Evolutionary conservation across 1,140 invertebrate species (phyloP).

Genomic region (Zaprionus nigranus): DNA sequence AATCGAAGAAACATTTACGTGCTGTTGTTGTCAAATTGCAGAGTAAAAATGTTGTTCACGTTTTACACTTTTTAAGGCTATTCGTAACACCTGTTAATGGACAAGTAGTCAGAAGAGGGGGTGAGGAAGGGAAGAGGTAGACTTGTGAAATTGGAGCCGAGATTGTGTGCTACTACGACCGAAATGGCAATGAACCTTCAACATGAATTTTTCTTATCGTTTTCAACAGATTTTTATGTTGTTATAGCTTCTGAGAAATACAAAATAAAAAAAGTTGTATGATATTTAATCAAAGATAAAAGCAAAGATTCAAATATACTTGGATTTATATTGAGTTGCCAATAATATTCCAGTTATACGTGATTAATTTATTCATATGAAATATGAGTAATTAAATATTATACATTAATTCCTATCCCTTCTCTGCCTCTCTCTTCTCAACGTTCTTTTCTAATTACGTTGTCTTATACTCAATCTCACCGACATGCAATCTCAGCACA

Average conservation of each 20-base stretch:
- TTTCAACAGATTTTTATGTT: constrained; percentile 3
- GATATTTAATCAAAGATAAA: not conserved
- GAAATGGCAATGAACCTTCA: constrained; percentile 31
- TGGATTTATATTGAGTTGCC: not conserved
- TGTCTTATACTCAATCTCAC: constrained; percentile 16
- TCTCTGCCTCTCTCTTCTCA: not conserved
- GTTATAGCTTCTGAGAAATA: constrained; percentile 12
- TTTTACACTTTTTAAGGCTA: constrained; percentile 14
- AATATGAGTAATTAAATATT: no score
- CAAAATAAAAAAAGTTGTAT: not conserved
- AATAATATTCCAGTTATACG: not conserved
- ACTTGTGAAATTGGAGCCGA: constrained; percentile 8
- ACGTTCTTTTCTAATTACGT: not conserved
- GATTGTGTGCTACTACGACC: not conserved
- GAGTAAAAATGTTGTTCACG: constrained; percentile 8
- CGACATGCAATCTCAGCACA: not conserved
- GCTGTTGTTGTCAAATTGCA: constrained; percentile 17
- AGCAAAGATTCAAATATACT: not conserved
- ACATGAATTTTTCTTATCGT: constrained; percentile 7
- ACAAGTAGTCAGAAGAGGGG: not conserved
- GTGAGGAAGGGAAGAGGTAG: not conserved
- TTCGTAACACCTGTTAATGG: constrained; percentile 20
- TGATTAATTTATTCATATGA: not conserved
- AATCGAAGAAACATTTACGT: constrained; percentile 8
- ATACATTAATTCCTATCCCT: no score